Evolutionary conservation across 2,113 vertebrate species (phyloP).

Genomic region (Pongo pygmaeus): DNA sequence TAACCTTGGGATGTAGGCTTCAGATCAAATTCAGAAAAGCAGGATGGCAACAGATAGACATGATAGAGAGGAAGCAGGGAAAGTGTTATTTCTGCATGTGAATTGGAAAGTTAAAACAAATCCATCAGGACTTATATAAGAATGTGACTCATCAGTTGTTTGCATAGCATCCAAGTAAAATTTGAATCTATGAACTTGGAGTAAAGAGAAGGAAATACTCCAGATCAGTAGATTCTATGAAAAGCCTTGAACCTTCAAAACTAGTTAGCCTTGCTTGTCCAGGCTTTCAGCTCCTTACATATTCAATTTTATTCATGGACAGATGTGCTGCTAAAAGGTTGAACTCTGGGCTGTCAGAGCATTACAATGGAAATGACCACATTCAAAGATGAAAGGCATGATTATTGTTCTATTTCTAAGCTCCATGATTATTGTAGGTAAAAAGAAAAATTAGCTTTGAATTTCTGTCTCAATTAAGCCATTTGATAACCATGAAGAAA

Average conservation of each 20-base stretch:
- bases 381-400: neutral
- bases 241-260: neutral
- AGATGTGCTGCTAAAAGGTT: neutral
- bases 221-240: neutral
- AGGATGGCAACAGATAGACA: neutral
- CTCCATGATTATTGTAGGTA: neutral
- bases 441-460: neutral
- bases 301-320: neutral
- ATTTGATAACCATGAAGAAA: neutral
- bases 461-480: neutral
- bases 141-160: neutral
- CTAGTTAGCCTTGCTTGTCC: neutral
- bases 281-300: neutral
- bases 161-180: neutral
- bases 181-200: neutral
- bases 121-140: neutral
- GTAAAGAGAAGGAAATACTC: neutral
- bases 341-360: neutral
- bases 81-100: neutral
- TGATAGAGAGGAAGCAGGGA: neutral
- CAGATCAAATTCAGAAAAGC: neutral
- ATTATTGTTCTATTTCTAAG: neutral
- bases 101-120: neutral
- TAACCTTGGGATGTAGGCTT: neutral
- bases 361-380: neutral